Evolutionary conservation across 2,113 vertebrate species (phyloP), one percentile per base, ranked within the genome.

Genomic region (Alectura lathami): DNA sequence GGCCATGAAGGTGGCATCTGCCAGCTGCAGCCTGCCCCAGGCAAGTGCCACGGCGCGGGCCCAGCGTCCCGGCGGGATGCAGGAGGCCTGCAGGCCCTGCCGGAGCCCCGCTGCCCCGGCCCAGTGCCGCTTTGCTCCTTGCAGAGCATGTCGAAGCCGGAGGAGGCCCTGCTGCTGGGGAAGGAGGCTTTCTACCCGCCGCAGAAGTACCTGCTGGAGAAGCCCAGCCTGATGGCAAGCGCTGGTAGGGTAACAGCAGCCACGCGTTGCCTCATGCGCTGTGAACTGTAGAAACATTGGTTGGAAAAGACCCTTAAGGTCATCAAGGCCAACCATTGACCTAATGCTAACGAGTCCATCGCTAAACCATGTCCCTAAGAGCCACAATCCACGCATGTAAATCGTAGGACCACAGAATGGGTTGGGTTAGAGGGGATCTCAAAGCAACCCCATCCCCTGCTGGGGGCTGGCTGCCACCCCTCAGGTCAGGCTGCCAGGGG

Each of bases 1-100:
- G 97, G 98, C 99, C 23, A 99, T 99, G 99, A 99, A 99, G 97
- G 96, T 99, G 97, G 98, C 98, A 53, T 99, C 99, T 12, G 97
- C 98, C 27, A 98, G 98, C 85, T 98, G 98, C 96, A 97, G 96
- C 96, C 98, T 99, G 18, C 98, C 99, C 62, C 99, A 99, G 99
- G 99, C 99, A 97, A 98, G 98, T 92, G 72, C 64, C 15, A 1
- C 3, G 0, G 5, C 7, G 6, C 30, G 26, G 60, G 60, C 38
- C 36, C 17, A 17, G 8, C 15, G 17, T 24, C 34, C 45, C 45
- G 17, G 50, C 11, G 29, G 86, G 94, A 83, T 62, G 43, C 16
- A 56, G 16, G 5, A 2, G 11, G 4, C 2, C 43, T 72, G 84
- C 81, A 89, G 26, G 87, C 91, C 82, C 81, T 69, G 78, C 69